Evolutionary conservation across 2,797 vertebrate genomes (phyloP).

Genomic region (Hipposideros larvatus): DNA sequence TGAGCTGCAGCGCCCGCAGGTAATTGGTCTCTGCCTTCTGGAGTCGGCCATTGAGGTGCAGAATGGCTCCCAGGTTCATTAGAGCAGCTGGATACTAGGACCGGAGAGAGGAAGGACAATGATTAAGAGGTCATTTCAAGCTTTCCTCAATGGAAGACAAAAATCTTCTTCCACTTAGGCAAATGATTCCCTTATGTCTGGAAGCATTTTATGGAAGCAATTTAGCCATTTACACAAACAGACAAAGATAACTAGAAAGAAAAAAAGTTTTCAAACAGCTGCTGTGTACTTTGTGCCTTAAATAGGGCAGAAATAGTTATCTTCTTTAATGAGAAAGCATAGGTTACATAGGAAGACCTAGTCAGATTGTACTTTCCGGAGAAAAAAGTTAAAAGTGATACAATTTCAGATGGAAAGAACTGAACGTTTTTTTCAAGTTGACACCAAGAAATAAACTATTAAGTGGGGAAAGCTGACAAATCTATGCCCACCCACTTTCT

Average conservation of each 20-base stretch:
- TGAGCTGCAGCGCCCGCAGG: constrained; percentile 96
- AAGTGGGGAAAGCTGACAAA: constrained; percentile 68
- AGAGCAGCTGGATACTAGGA: constrained; percentile 97
- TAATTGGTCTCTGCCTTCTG: constrained; percentile 98
- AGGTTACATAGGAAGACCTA: constrained; percentile 59
- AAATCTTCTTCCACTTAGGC: constrained; percentile 70
- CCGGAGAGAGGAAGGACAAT: constrained; percentile 60
- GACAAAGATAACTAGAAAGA: constrained; percentile 73
- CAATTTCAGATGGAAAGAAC: constrained; percentile 67
- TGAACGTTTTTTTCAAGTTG: constrained; percentile 71
- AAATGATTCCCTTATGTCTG: constrained; percentile 79
- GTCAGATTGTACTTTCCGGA: constrained; percentile 55
- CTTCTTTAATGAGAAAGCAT: constrained; percentile 80
- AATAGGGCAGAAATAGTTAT: constrained; percentile 57
- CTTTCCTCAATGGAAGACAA: constrained; percentile 65
- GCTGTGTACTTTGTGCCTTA: constrained; percentile 72
- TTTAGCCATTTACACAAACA: constrained; percentile 82
- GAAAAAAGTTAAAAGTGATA: constrained; percentile 70
- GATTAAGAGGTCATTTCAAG: constrained; percentile 68
- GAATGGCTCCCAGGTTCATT: constrained; percentile 99
- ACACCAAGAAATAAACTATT: constrained; percentile 62
- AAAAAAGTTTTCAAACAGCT: constrained; percentile 76
- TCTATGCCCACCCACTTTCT: not conserved
- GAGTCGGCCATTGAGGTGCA: constrained; percentile 98
- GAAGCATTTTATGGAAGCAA: constrained; percentile 75